Conservation (phyloP, 1,140 invertebrate species). For the Bursaphelenchus mucronatus region DNA sequence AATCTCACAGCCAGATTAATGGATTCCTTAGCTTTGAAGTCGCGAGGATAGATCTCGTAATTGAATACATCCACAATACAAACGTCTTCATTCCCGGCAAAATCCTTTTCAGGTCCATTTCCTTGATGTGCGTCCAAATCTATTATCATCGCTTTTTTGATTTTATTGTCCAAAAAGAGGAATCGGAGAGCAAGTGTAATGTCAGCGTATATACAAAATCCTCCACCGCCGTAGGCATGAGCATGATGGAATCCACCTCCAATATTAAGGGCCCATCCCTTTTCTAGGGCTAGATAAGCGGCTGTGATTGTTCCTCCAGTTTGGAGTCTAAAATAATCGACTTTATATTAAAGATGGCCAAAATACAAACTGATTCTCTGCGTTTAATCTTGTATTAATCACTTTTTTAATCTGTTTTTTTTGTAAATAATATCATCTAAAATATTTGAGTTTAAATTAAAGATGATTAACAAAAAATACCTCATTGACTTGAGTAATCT, state of each 20-base stretch:
- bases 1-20: constrained; percentile 74
- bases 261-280: constrained; percentile 82
- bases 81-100: constrained; percentile 68
- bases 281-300: constrained; percentile 73
- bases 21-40: constrained; percentile 71
- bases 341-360: not conserved
- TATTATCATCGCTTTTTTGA: constrained; percentile 75
- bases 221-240: constrained; percentile 67
- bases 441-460: not conserved
- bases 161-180: constrained; percentile 66
- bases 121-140: constrained; percentile 85
- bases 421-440: too few relatives aligned
- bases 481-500: constrained; percentile 71
- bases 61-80: constrained; percentile 85
- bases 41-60: constrained; percentile 74
- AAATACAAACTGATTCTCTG: not conserved
- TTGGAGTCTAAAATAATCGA: constrained; percentile 67
- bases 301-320: constrained; percentile 75
- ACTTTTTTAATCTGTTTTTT: too few relatives aligned
- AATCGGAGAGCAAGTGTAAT: constrained; percentile 74
- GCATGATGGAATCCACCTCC: constrained; percentile 75
- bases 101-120: constrained; percentile 79
- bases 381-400: too few relatives aligned
- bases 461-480: constrained; percentile 18
- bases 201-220: constrained; percentile 83